Evolutionary conservation across 2,797 vertebrate species (phyloP).

Genomic region (Platalea minor): DNA sequence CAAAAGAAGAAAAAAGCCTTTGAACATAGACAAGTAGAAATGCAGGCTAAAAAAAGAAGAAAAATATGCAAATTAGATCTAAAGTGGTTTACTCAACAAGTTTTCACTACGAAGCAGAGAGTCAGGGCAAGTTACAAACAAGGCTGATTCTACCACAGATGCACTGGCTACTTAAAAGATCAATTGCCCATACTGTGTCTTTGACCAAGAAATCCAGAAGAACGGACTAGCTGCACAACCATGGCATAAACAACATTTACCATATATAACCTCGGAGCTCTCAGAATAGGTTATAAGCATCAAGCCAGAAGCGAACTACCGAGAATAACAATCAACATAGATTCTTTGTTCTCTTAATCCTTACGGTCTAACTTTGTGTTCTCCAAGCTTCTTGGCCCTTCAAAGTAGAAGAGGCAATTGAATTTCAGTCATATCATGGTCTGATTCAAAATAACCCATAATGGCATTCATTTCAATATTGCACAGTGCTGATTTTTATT

Average conservation of each 20-base stretch:
- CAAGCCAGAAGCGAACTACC: background rate
- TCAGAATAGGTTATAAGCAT: background rate
- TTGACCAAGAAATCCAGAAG: background rate
- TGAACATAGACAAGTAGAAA: background rate
- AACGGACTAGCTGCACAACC: background rate
- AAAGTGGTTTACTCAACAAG: background rate
- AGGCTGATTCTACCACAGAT: background rate
- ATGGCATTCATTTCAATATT: constrained; percentile 50
- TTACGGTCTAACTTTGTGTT: background rate
- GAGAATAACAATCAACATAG: background rate
- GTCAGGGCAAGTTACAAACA: background rate
- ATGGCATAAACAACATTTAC: background rate
- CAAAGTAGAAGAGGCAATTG: constrained; percentile 12
- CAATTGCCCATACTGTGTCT: background rate
- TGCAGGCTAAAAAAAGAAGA: background rate
- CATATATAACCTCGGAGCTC: background rate
- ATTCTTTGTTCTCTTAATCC: constrained; percentile 43
- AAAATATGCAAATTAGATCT: background rate
- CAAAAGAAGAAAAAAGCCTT: background rate
- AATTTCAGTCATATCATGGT: constrained; percentile 42
- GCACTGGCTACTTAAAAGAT: background rate
- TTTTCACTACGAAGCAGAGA: background rate
- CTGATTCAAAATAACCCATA: constrained; percentile 32
- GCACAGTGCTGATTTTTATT: constrained; percentile 51
- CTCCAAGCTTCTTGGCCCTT: constrained; percentile 20